Evolutionary conservation across 2,888 invertebrate genomes (phyloP).

Genomic region (Eledone cirrhosa): DNA sequence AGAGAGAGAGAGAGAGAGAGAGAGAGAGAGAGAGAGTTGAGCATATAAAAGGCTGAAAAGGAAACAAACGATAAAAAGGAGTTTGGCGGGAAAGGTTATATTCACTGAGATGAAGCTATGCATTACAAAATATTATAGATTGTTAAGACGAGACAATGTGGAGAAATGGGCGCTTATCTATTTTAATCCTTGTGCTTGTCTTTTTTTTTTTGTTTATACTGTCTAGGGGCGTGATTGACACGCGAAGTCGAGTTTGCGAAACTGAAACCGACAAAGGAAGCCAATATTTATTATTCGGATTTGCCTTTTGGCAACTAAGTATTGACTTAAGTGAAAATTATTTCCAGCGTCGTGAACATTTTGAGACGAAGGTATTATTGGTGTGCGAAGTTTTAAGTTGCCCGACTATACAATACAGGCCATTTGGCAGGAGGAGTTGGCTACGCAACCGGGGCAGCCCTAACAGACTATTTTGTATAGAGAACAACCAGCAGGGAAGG

Average conservation of each 20-base stretch:
- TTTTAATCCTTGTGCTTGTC: neutral
- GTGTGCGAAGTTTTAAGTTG: neutral
- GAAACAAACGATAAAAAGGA: too few relatives aligned
- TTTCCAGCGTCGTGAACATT: constrained; percentile 19
- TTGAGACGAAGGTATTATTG: constrained; percentile 24
- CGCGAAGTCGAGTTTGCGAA: constrained; percentile 16
- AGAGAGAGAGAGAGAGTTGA: too few relatives aligned
- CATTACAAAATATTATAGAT: too few relatives aligned
- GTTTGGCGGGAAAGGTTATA: too few relatives aligned
- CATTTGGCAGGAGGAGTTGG: too few relatives aligned
- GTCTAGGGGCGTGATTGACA: constrained; percentile 23
- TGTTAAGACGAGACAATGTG: too few relatives aligned
- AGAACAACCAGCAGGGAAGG: constrained; percentile 17
- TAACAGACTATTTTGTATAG: neutral
- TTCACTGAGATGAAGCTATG: too few relatives aligned
- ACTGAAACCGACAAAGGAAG: constrained; percentile 9
- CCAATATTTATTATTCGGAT: constrained; percentile 18
- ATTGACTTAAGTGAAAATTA: constrained; percentile 28
- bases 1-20: too few relatives aligned
- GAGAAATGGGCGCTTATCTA: neutral
- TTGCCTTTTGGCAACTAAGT: constrained; percentile 22
- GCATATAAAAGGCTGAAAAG: too few relatives aligned
- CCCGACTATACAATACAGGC: too few relatives aligned
- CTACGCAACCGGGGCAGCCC: too few relatives aligned
- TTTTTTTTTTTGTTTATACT: neutral